phyloP scores from a whole-genome alignment of 2,797 vertebrate genomes.

The Glossophaga mutica region DNA sequence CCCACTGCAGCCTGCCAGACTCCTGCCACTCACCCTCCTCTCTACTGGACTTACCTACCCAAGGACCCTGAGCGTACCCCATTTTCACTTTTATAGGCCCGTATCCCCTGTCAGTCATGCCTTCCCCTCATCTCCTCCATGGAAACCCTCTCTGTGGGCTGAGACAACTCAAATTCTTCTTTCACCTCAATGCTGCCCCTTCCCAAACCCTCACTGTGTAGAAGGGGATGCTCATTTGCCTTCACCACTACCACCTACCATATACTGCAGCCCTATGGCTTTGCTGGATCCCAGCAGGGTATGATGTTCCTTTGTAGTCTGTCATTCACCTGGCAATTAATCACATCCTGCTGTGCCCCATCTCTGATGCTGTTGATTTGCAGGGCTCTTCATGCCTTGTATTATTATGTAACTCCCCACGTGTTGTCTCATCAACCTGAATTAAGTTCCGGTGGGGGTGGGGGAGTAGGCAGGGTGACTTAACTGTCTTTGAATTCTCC shows the following conservation, averaged over 20 bases:
- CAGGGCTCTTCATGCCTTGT: not conserved
- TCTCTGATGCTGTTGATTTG: conserved; percentile 3
- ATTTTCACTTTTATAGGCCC: not conserved
- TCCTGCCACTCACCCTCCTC: not conserved
- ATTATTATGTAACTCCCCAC: conserved; percentile 1
- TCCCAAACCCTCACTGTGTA: not conserved
- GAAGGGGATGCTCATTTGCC: not conserved
- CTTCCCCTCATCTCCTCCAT: not conserved
- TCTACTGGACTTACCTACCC: not conserved
- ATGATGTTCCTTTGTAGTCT: not conserved
- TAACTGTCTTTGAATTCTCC: not conserved
- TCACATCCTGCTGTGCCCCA: not conserved
- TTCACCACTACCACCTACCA: not conserved
- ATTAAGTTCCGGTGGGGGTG: not conserved
- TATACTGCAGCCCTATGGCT: not conserved
- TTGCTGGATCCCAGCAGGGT: not conserved
- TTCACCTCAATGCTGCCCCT: not conserved
- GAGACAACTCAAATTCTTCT: not conserved
- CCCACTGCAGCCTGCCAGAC: not conserved
- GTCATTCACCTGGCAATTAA: conserved; percentile 38
- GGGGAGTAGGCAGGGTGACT: not conserved
- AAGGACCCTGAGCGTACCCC: not conserved
- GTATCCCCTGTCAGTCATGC: too few relatives aligned
- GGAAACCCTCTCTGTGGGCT: not conserved
- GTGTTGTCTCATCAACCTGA: not conserved